Evolutionary conservation across 2,113 vertebrate genomes (phyloP).

Genomic region (Xenus cinereus): DNA sequence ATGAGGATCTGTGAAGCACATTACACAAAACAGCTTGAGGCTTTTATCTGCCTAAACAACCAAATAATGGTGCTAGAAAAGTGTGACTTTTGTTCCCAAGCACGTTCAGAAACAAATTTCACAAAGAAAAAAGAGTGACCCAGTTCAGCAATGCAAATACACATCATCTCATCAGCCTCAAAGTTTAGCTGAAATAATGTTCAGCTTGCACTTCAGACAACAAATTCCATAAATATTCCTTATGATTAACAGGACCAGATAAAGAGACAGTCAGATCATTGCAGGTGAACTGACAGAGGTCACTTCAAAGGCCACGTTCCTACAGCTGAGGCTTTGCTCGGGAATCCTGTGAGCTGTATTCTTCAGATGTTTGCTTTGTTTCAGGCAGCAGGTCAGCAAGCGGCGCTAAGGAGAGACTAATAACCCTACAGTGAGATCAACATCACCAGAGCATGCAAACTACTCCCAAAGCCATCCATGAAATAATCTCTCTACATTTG

Average conservation of each 20-base stretch:
- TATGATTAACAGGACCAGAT: neutral
- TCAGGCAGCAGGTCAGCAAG: neutral
- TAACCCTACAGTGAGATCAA: neutral
- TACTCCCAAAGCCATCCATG: neutral
- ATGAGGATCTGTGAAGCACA: neutral
- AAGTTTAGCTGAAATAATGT: neutral
- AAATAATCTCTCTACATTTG: neutral
- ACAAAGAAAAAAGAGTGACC: neutral
- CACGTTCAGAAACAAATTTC: neutral
- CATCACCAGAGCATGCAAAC: neutral
- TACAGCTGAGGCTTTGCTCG: neutral
- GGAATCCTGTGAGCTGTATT: neutral
- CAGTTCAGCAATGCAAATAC: neutral
- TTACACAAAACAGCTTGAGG: neutral
- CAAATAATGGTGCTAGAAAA: constrained; percentile 9
- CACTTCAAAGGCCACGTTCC: neutral
- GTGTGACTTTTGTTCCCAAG: neutral
- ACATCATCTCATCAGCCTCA: neutral
- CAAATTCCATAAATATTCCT: neutral
- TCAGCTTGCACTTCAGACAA: neutral
- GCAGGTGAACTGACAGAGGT: neutral
- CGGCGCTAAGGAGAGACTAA: neutral
- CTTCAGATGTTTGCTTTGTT: neutral
- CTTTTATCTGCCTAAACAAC: constrained; percentile 37
- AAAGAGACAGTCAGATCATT: neutral